A percentile compares a stretch with the other conserved stretches of the same genome.
Conservation (phyloP, 2,113 vertebrate genomes). For the Mustela lutreola region DNA sequence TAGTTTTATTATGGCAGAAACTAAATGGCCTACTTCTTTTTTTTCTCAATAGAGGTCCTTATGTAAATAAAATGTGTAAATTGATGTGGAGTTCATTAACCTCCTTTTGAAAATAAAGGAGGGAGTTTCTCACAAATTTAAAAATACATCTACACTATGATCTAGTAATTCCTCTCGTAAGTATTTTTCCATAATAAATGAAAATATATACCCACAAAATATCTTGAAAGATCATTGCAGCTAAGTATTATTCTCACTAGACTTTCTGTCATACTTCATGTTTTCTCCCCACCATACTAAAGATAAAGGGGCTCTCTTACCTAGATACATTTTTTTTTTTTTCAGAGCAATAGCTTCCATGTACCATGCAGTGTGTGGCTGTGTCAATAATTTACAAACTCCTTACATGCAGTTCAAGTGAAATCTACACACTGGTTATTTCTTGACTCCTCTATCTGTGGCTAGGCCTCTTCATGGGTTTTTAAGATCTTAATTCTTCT, state of each 20-base stretch:
- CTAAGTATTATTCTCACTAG: background rate
- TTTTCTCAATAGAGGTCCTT: background rate
- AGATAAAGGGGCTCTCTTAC: background rate
- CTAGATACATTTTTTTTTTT: background rate
- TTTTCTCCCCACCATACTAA: background rate
- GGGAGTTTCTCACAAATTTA: background rate
- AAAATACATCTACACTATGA: background rate
- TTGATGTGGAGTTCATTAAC: background rate
- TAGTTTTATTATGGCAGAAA: background rate
- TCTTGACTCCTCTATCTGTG: background rate
- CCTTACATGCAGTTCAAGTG: background rate
- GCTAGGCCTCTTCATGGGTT: background rate
- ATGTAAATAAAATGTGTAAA: background rate
- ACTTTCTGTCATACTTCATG: background rate
- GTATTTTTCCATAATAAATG: background rate
- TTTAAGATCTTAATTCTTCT: background rate
- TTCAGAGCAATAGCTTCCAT: background rate
- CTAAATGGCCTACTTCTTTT: background rate
- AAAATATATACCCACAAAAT: background rate
- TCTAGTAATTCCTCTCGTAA: background rate
- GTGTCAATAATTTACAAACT: background rate
- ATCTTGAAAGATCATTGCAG: background rate
- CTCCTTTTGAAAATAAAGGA: background rate
- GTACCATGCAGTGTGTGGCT: background rate
- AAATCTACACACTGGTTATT: background rate